Evolutionary conservation across 2,888 invertebrate species (phyloP), one percentile per base, ranked within the genome.

Genomic region (Papilio demoleus): DNA sequence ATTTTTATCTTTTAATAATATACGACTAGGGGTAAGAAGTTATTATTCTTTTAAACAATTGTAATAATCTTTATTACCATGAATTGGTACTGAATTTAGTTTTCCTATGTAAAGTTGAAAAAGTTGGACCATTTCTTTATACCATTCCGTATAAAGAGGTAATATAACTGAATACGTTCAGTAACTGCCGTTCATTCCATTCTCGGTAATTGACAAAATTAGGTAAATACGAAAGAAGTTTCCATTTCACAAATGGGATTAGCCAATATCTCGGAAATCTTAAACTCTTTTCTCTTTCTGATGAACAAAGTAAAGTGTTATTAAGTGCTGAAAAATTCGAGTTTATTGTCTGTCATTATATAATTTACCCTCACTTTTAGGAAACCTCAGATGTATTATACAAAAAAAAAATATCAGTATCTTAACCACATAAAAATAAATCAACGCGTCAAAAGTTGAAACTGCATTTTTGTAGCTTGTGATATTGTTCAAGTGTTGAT

Each of bases 151-250:
- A 50, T 65, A 60, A 59, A 59, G 47, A 40, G 47, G 68, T 65
- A 50, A 50, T 64, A 40, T 47, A 64, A 34, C 38, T 38, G 42
- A 59, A 47, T 50, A 65, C 40, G 22, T 65, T 60, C 40, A 22
- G 64, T 64, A 68, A 64, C 40, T 65, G 31, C 60, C 60, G 50
- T 59, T 65, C 40, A 53, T 50, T 53, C 64, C 53, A 65, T 68
- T 65, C 27, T 24, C 40, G 42, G 65, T 65, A 68, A 68, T 68
- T 68, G 62, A 60, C 68, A 60, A 68, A 59, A 62, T 68, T 68
- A 68, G 68, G 64, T 65, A 68, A 65, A 68, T 58, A 65, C 38
- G 45, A 68, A 68, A 53, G 64, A 60, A 68, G 68, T 68, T 68
- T 68, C 68, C 68, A 68, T 68, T 65, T 60, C 68, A 47, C 65